phyloP scores from a whole-genome alignment of 2,888 invertebrate genomes.

The Stenotaenia linearis region DNA sequence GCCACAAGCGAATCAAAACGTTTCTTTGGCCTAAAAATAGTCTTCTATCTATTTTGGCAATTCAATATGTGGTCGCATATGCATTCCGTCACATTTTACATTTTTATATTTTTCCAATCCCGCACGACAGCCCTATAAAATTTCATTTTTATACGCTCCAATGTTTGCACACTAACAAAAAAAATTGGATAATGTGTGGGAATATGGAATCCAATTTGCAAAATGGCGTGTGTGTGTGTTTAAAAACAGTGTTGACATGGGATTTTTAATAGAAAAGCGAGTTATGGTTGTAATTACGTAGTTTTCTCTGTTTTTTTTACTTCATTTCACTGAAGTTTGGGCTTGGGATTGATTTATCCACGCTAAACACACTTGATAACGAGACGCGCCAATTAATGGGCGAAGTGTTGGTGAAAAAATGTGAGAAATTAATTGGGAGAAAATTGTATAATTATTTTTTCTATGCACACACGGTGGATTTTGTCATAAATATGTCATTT shows the following conservation, averaged over 20 bases:
- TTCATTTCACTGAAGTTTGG: no score
- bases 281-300: not conserved
- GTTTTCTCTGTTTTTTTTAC: not conserved
- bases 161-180: not conserved
- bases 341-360: no score
- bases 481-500: not conserved
- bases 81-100: slow-evolving; percentile 20
- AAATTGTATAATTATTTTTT: not conserved
- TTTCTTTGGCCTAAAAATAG: slow-evolving; percentile 10
- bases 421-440: not conserved
- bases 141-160: slow-evolving; percentile 7
- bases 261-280: not conserved
- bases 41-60: slow-evolving; percentile 21
- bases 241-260: slow-evolving; percentile 5
- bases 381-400: not conserved
- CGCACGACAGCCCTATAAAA: slow-evolving; percentile 7
- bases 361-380: not conserved
- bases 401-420: no score
- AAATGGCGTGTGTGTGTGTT: slow-evolving; percentile 17
- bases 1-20: slow-evolving; percentile 16
- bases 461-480: not conserved
- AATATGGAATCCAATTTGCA: slow-evolving; percentile 15
- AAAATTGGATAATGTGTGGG: not conserved
- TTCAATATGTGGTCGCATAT: slow-evolving; percentile 24
- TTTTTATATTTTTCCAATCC: slow-evolving; percentile 26